Percentiles rank a stretch among this genome's conserved stretches.
Evolutionary conservation across 2,797 vertebrate genomes (phyloP).

Genomic region (Chromis chromis): DNA sequence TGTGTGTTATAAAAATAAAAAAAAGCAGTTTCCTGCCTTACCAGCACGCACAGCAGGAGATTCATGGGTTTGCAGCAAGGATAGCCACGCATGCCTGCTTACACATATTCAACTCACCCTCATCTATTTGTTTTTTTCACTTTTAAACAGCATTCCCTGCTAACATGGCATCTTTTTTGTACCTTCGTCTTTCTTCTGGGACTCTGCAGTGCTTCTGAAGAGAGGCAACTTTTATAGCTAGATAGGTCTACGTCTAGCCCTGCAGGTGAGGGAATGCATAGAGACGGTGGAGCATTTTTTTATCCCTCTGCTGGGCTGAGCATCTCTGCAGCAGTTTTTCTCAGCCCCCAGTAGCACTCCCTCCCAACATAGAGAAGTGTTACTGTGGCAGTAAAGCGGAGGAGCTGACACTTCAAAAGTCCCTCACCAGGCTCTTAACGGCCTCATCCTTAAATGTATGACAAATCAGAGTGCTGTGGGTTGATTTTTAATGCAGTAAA

Average conservation of each 20-base stretch:
- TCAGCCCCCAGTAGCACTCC: conserved; percentile 25
- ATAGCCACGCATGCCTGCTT: conserved; percentile 19
- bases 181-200: conserved; percentile 11
- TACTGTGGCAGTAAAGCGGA: conserved; percentile 58
- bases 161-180: conserved; percentile 6
- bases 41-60: conserved; percentile 39
- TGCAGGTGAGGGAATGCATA: conserved; percentile 46
- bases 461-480: conserved; percentile 57
- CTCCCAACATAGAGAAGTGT: conserved; percentile 54
- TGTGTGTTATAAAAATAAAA: conserved; percentile 73
- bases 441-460: conserved; percentile 43
- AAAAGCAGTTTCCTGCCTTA: conserved; percentile 56
- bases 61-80: conserved; percentile 34
- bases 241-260: conserved; percentile 37
- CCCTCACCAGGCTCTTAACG: conserved; percentile 54
- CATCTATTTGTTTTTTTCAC: conserved; percentile 12
- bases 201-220: conserved; percentile 51
- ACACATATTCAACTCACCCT: conserved; percentile 9
- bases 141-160: conserved; percentile 9
- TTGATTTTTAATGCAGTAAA: conserved; percentile 53
- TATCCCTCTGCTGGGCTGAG: conserved; percentile 39
- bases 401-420: conserved; percentile 70
- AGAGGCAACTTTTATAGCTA: conserved; percentile 29
- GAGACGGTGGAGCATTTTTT: conserved; percentile 40
- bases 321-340: conserved; percentile 54